Percentiles rank a stretch among this genome's conserved stretches.
Conservation (phyloP, 2,797 vertebrate genomes). For the Hafferia zeledoni region DNA sequence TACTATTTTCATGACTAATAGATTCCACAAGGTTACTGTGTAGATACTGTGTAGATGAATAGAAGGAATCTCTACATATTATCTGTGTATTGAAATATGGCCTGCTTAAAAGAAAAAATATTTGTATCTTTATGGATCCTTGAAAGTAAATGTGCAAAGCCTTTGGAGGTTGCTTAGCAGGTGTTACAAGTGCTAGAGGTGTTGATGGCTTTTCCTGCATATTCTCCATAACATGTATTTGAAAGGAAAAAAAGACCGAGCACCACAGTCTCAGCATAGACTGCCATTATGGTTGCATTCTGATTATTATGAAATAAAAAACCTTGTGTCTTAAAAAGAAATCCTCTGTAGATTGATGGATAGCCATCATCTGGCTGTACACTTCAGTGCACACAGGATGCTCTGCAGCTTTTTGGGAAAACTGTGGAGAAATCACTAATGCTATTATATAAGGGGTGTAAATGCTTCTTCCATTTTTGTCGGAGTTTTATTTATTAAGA, state of each 20-base stretch:
- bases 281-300: neutral
- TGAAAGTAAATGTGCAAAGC: neutral
- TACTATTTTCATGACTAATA: neutral
- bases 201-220: neutral
- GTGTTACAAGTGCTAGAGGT: neutral
- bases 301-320: neutral
- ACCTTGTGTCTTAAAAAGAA: neutral
- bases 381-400: rapidly evolving
- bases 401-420: neutral
- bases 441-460: neutral
- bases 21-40: neutral
- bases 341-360: neutral
- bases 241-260: rapidly evolving
- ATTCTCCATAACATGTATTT: neutral
- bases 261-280: neutral
- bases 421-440: neutral
- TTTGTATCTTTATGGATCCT: neutral
- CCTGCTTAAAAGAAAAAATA: neutral
- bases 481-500: neutral
- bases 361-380: neutral
- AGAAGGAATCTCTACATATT: neutral
- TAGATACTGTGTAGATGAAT: neutral
- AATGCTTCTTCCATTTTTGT: neutral
- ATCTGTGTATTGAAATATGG: neutral
- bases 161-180: neutral